Percentiles rank a stretch among this genome's conserved stretches.
phyloP scores from a whole-genome alignment of 2,113 vertebrate species.

The Theristicus caerulescens region DNA sequence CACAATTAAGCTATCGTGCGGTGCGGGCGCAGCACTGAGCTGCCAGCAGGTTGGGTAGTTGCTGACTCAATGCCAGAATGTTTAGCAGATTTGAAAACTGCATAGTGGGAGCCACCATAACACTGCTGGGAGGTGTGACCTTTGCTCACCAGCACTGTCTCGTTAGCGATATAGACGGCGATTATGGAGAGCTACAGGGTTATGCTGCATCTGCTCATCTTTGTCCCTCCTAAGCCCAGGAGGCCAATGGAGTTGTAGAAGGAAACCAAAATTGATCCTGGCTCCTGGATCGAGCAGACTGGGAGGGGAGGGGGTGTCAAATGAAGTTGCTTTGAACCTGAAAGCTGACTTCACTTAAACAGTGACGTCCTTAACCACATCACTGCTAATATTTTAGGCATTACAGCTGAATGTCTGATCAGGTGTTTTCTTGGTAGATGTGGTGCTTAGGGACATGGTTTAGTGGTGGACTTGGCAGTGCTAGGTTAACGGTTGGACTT shows the following conservation, averaged over 20 bases:
- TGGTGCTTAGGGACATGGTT: too few species aligned
- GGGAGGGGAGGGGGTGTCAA: not conserved
- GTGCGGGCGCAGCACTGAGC: not conserved
- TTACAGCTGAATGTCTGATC: not conserved
- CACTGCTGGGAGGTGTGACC: not conserved
- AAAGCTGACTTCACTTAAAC: not conserved
- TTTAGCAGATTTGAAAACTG: not conserved
- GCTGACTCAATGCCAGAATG: not conserved
- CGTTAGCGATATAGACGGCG: accelerated
- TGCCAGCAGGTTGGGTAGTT: not conserved
- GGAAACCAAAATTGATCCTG: not conserved
- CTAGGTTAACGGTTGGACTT: too few species aligned
- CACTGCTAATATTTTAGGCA: not conserved
- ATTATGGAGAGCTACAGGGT: accelerated
- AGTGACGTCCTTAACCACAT: not conserved
- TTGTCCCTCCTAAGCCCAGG: not conserved
- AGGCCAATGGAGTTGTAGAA: not conserved
- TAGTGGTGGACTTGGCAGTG: too few species aligned
- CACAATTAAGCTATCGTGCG: not conserved
- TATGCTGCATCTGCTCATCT: not conserved
- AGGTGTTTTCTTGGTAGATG: not conserved
- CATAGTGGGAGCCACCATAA: not conserved
- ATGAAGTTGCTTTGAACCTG: not conserved
- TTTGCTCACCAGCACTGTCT: not conserved
- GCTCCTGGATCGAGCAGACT: not conserved